Evolutionary conservation across 2,797 vertebrate species (phyloP), one percentile per base, ranked within the genome.

Genomic region (Tenualosa thibaudeaui): DNA sequence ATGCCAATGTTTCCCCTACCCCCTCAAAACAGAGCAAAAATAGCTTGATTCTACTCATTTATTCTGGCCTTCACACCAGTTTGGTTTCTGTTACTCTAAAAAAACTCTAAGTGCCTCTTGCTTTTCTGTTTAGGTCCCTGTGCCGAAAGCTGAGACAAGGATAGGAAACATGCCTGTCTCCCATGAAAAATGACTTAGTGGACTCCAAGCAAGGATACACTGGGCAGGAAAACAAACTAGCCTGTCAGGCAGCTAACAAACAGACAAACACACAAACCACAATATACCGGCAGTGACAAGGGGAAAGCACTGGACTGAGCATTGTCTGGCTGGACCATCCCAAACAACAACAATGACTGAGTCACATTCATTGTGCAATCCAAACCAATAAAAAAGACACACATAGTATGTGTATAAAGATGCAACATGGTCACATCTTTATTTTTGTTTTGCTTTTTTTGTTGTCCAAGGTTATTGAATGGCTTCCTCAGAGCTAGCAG

Each of bases 31-130:
- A 40, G 19, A 56, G 3, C 53, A 56, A 19, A 78, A 78, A 78
- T 78, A 46, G 40, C 71, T 43, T 8, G 17, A 46, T 78, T 78
- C 6, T 22, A 5, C 40, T 43, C 13, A 43, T 75, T 75, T 75
- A 4, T 17, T 43, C 31, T 46, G 71, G 40, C 71, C 17, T 9
- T 78, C 5, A 78, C 37, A 40, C 71, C 31, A 13, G 9, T 78
- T 22, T 46, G 40, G 26, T 78, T 78, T 78, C 71, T 26, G 37
- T 43, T 13, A 75, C 68, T 75, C 68, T 78, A 78, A 78, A 49
- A 75, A 37, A 46, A 43, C 15, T 78, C 1, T 19, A 22, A 15
- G 37, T 19, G 71, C 6, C 17, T 9, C 15, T 5, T 8, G 71
- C 26, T 78, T 46, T 78, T 40, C 71, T 75, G 71, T 78, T 22